Evolutionary conservation across 2,797 vertebrate genomes (phyloP), one percentile per base, ranked within the genome.

Genomic region (Oreochromis mossambicus): DNA sequence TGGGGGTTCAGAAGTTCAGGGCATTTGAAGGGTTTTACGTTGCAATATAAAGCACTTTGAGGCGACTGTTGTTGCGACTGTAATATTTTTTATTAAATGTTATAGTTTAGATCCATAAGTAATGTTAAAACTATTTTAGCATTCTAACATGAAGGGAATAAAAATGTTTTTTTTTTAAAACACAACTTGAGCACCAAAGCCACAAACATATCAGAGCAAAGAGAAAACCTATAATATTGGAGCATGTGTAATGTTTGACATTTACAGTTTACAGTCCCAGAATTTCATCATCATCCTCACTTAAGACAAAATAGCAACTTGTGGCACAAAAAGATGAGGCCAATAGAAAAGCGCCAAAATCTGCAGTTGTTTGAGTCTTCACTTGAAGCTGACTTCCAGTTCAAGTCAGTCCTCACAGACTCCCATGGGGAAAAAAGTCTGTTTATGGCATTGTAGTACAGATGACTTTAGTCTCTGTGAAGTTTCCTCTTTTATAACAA

Each of bases 1-100:
- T 55, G 54, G 0, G 13, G 13, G 2, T 26, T 55, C 13, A 8
- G 13, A 55, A 2, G 24, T 55, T 55, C 54, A 55, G 54, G 54
- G 24, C 0, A 55, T 55, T 15, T 55, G 24, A 26, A 55, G 52
- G 21, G 0, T 26, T 55, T 55, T 26, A 26, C 1, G 2, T 55
- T 55, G 21, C 6, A 26, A 55, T 55, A 55, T 55, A 55, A 55
- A 55, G n/a, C n/a, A n/a, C n/a, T n/a, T n/a, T n/a, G n/a, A n/a
- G n/a, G n/a, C n/a, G n/a, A n/a, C n/a, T n/a, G n/a, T n/a, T n/a
- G n/a, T n/a, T n/a, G n/a, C n/a, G n/a, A n/a, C n/a, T n/a, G n/a
- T n/a, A n/a, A n/a, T n/a, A n/a, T n/a, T n/a, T n/a, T 46, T 73
- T 17, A 46, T 48, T 12, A 19, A 73, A 48, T 48, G 38, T 24